Evolutionary conservation across 2,888 invertebrate species (phyloP).

Genomic region (Cabera pusaria): DNA sequence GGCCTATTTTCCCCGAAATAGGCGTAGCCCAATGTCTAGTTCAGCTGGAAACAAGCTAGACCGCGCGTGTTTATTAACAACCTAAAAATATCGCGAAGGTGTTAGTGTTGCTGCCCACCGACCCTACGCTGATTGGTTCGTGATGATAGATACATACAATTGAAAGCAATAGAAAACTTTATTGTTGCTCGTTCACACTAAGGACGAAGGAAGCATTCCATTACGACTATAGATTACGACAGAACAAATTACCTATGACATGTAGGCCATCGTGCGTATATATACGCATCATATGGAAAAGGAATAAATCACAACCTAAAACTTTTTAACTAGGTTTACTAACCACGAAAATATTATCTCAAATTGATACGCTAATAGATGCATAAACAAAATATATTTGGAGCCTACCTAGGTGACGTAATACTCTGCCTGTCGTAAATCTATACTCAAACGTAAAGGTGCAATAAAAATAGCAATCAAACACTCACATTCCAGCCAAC

Average conservation of each 20-base stretch:
- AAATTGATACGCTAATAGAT: too few relatives aligned
- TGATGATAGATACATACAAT: constrained; percentile 27
- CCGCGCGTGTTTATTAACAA: constrained; percentile 37
- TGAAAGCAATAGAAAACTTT: constrained; percentile 38
- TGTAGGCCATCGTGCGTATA: too few relatives aligned
- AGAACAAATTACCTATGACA: too few relatives aligned
- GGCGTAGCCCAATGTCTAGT: constrained; percentile 67
- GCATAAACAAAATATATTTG: too few relatives aligned
- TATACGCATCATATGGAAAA: too few relatives aligned
- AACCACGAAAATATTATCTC: too few relatives aligned
- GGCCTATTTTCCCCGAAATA: constrained; percentile 56
- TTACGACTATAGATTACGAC: too few relatives aligned
- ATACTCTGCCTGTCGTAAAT: constrained; percentile 20
- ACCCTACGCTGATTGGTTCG: constrained; percentile 21
- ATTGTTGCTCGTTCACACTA: too few relatives aligned
- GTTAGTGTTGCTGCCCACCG: constrained; percentile 8
- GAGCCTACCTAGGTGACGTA: too few relatives aligned
- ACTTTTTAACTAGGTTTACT: too few relatives aligned
- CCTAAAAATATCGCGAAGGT: constrained; percentile 35
- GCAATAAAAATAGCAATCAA: constrained; percentile 32
- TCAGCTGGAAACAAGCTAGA: constrained; percentile 44
- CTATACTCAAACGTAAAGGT: constrained; percentile 20
- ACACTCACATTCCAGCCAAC: constrained; percentile 90
- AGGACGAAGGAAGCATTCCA: constrained; percentile 10
- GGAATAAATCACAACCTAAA: too few relatives aligned